phyloP scores from a whole-genome alignment of 2,113 vertebrate genomes.

The Salvator merianae region DNA sequence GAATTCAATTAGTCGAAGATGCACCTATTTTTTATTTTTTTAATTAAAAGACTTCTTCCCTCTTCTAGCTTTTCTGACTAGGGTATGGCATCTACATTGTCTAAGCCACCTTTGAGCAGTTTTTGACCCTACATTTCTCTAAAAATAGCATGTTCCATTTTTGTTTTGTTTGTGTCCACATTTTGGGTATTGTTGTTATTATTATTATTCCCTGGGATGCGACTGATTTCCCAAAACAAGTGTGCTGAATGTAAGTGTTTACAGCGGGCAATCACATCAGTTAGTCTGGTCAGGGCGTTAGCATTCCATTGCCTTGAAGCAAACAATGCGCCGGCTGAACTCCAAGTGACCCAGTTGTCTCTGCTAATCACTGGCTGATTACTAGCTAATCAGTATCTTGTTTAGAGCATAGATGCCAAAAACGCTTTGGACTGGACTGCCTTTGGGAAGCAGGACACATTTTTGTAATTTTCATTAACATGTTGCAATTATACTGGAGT shows the following conservation, averaged over 20 bases:
- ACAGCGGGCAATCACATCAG: slow-evolving; percentile 10
- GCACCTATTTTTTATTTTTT: too few species aligned
- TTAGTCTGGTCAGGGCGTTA: slow-evolving; percentile 13
- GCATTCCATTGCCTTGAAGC: slow-evolving; percentile 57
- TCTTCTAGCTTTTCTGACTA: too few species aligned
- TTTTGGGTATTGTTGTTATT: too few species aligned
- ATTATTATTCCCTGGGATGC: background rate
- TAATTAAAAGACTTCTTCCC: too few species aligned
- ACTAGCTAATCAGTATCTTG: slow-evolving; percentile 78
- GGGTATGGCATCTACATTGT: too few species aligned
- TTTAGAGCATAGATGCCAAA: slow-evolving; percentile 71
- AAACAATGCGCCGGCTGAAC: slow-evolving; percentile 67
- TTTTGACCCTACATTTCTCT: too few species aligned
- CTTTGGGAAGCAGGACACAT: slow-evolving; percentile 54
- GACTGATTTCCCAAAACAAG: slow-evolving; percentile 19
- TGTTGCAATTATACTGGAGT: slow-evolving; percentile 17
- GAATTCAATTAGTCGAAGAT: too few species aligned
- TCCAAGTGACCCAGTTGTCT: slow-evolving; percentile 71
- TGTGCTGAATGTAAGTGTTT: background rate
- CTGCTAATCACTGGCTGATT: slow-evolving; percentile 78
- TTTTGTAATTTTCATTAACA: slow-evolving; percentile 17
- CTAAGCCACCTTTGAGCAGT: too few species aligned
- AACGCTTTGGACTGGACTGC: slow-evolving; percentile 69
- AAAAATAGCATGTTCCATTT: too few species aligned
- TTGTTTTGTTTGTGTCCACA: too few species aligned